Base-by-base conservation (phyloP, 2,113 vertebrate species). In the Oncorhynchus clarkii region DNA sequence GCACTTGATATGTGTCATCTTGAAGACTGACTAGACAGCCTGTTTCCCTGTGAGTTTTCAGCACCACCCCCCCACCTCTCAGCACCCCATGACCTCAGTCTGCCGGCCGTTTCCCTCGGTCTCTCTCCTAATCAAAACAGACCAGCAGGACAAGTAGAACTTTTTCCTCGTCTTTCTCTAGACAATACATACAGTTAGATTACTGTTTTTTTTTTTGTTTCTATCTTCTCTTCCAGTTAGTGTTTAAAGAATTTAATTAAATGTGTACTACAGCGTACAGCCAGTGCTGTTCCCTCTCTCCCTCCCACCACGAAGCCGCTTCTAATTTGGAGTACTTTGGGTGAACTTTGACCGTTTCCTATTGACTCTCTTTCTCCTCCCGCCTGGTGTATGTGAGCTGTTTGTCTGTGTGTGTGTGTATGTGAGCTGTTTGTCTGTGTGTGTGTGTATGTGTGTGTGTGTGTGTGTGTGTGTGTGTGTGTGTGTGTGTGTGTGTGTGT, bases 261-360 rank as follows among this genome's bases (percentile, higher is more conserved):
- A 90, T 75, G 86, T 83, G 85, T 64, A 65, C 3, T 62, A 65
- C 1, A 88, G 86, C 18, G n/a, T 22, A 73, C 74, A 82, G 82
- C 84, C 6, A 22, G 49, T 4, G 22, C 65, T 89, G 71, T n/a
- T 66, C 39, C 39, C 9, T 45, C 39, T 45, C 9, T 45, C 9
- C 9, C 39, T 11, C 9, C 39, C 39, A 3, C 34, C 24, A 77
- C 85, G 82, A 93, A 93, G 94, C 95, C 96, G 95, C 88, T 96
- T 95, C 93, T 94, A 93, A 95, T 96, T 96, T 94, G 91, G 90
- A 96, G 96, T 92, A 96, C 95, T 96, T 90, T 95, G 89, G 91
- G 92, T 97, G 95, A 96, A 97, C 95, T 94, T 93, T 94, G 92
- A 84, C 90, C 89, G 92, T 94, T 95, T 96, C 95, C 95, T 96